Percentiles rank a stretch among this genome's conserved stretches.
These are phyloP conservation scores for Trinectes maculatus DNA, from an alignment of 2,113 vertebrate genomes.

Conservation along the genomic window DNA sequence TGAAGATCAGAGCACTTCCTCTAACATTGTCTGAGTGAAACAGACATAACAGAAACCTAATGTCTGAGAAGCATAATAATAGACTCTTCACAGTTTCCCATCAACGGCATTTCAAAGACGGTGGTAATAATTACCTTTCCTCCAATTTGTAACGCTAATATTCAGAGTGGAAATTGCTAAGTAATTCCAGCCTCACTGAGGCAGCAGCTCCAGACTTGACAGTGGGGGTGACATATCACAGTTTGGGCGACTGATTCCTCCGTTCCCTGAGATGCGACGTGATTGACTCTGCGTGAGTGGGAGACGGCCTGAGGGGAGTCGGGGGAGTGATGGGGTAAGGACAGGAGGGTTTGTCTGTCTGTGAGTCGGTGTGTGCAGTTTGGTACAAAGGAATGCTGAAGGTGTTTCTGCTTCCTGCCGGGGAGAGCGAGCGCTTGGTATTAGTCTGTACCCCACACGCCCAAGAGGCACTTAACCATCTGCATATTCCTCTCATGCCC, in stretches of 20 bases:
- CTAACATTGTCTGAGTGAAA: no score
- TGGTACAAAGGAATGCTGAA: conserved; percentile 12
- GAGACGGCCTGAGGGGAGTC: neutral
- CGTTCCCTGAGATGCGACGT: conserved; percentile 2
- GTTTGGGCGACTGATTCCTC: neutral
- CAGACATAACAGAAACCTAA: no score
- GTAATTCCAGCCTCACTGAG: conserved; percentile 23
- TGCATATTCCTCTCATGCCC: neutral
- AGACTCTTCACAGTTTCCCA: neutral
- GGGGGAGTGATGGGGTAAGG: neutral
- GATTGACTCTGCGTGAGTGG: conserved; percentile 36
- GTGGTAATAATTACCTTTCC: neutral
- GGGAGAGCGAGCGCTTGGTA: neutral
- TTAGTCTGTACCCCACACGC: neutral
- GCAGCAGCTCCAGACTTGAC: conserved; percentile 6
- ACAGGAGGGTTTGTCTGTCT: neutral
- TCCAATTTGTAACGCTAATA: neutral
- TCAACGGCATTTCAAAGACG: neutral
- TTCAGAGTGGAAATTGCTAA: conserved; percentile 11
- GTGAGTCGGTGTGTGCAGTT: conserved; percentile 24
- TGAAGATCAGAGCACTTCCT: no score
- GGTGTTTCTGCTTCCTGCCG: conserved; percentile 2
- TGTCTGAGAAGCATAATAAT: no score
- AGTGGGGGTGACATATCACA: conserved; percentile 14
- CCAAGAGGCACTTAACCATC: no score